These are phyloP conservation scores for Torymus auratus DNA, from an alignment of 2,888 invertebrate species.

Conservation along the genomic window DNA sequence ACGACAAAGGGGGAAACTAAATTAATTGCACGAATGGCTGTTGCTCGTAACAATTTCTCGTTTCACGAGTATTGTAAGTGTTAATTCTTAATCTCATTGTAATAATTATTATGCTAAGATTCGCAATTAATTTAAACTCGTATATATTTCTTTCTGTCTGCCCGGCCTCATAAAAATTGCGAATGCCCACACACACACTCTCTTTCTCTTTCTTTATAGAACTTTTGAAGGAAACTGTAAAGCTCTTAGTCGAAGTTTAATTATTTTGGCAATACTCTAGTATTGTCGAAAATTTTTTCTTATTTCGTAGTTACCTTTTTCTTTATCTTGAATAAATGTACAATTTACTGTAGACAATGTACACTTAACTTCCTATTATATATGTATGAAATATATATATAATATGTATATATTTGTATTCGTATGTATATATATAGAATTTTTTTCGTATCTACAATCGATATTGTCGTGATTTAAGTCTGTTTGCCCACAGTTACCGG, in stretches of 20 bases:
- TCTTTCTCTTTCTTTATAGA: slow-evolving; percentile 27
- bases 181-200: slow-evolving; percentile 15
- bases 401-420: slow-evolving; percentile 53
- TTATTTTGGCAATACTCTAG: slow-evolving; percentile 65
- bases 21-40: slow-evolving; percentile 54
- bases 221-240: slow-evolving; percentile 59
- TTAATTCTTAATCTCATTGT: slow-evolving; percentile 12
- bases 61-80: slow-evolving; percentile 19
- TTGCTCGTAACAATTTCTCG: slow-evolving; percentile 47
- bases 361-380: slow-evolving; percentile 60
- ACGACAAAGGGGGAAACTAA: slow-evolving; percentile 22
- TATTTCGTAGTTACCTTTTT: slow-evolving; percentile 35
- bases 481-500: slow-evolving; percentile 36
- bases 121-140: slow-evolving; percentile 29
- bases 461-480: slow-evolving; percentile 72
- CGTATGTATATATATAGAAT: slow-evolving; percentile 59
- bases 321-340: slow-evolving; percentile 55
- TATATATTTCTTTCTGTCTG: slow-evolving; percentile 3
- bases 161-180: slow-evolving; percentile 45
- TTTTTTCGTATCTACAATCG: slow-evolving; percentile 64
- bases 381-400: slow-evolving; percentile 53
- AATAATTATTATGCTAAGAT: slow-evolving; percentile 31
- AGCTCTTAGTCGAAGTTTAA: slow-evolving; percentile 63
- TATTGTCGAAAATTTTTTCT: slow-evolving; percentile 69
- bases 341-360: slow-evolving; percentile 61